Evolutionary conservation across 2,113 vertebrate species (phyloP), one percentile per base, ranked within the genome.

Genomic region (Phoenicopterus ruber): DNA sequence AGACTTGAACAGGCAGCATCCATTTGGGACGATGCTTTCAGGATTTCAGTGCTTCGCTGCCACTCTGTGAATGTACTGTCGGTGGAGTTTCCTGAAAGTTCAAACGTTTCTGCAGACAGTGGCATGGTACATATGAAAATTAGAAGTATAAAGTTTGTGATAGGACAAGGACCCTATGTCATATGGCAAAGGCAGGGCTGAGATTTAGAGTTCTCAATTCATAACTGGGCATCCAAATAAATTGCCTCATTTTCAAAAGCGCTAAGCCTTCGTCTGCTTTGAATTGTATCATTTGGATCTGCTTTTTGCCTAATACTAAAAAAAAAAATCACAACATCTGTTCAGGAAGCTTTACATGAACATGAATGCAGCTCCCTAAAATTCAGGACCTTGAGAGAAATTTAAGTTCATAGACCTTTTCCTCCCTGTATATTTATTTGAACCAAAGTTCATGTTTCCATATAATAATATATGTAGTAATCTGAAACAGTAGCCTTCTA

Each of bases 1-100:
- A 67, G 25, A 59, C 32, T 25, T 55, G 17, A 38, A 46, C 0
- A 0, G 17, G 22, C 29, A 62, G 28, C 38, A 24, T 4, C 19
- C 3, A 13, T 71, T 59, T 7, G 2, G 31, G 31, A 65, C 3
- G 3, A 52, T 21, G 31, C 31, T 73, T 79, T 73, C 46, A 69
- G 22, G 42, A 36, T 65, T 71, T 67, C 55, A 29, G 17, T 50
- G 32, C 55, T 95, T 71, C 90, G 25, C 26, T 76, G 18, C 38
- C 15, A 3, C 9, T 61, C 38, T 65, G 26, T 63, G n/a, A 77
- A 44, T 12, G 25, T 28, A 5, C 25, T 57, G 28, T 7, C 21
- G 13, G 32, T 52, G 25, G 54, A 46, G 5, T n/a, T 77, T 11
- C 44, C 18, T 7, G 4, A 31, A 83, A 61, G 36, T 4, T 72